Percentiles rank a stretch among this genome's conserved stretches.
Conservation (phyloP, 2,888 invertebrate species). For the Lacanobia wlatinum region DNA sequence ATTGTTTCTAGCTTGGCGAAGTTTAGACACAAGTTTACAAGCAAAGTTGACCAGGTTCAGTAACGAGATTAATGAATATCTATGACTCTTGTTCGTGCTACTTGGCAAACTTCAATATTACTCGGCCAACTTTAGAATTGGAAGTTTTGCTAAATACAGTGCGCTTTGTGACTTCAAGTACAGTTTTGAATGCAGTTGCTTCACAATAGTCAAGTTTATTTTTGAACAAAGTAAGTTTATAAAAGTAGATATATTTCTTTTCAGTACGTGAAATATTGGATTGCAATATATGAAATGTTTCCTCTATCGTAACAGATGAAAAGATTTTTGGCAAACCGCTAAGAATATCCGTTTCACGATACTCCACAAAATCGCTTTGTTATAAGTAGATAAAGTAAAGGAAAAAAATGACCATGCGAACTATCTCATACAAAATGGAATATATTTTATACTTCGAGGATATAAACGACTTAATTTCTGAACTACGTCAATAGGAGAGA, state of each 20-base stretch:
- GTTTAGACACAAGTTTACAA: slow-evolving; percentile 71
- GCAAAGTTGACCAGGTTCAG: slow-evolving; percentile 76
- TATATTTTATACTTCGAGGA: background rate
- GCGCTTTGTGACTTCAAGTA: slow-evolving; percentile 53
- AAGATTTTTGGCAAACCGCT: background rate
- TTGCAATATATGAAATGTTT: background rate
- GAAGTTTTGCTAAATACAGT: slow-evolving; percentile 66
- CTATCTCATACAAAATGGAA: background rate
- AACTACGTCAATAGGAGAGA: background rate
- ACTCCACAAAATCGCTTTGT: too few species aligned
- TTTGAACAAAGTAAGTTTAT: background rate
- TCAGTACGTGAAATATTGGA: background rate
- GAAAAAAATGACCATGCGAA: slow-evolving; percentile 3
- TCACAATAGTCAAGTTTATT: slow-evolving; percentile 16
- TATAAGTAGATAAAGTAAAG: too few species aligned
- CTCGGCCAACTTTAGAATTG: slow-evolving; percentile 62
- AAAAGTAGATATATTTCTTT: background rate
- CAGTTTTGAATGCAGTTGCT: slow-evolving; percentile 47
- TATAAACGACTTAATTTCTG: background rate
- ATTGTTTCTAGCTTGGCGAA: slow-evolving; percentile 65
- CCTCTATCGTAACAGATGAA: too few species aligned
- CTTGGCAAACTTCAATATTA: slow-evolving; percentile 70
- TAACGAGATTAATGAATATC: slow-evolving; percentile 81
- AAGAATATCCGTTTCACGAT: background rate
- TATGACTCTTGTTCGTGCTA: slow-evolving; percentile 76